Evolutionary conservation across 1,140 invertebrate genomes (phyloP).

Genomic region (Gryon sp.): DNA sequence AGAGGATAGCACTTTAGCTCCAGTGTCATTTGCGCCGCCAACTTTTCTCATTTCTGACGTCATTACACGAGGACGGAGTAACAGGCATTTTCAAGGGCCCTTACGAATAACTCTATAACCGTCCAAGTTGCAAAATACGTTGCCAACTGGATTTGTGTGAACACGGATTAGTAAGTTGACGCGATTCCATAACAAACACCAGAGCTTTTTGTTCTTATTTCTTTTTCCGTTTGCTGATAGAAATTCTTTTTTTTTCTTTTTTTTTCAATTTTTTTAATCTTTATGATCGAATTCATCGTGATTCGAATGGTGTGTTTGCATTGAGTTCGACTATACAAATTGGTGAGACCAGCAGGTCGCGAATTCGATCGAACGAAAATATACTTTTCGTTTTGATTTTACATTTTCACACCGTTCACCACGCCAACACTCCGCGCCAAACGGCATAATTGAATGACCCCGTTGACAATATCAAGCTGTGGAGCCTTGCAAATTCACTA

Average conservation of each 20-base stretch:
- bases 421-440: not conserved
- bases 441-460: slow-evolving; percentile 52
- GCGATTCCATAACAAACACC: not conserved
- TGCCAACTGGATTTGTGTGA: slow-evolving; percentile 6
- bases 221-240: no score
- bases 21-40: slow-evolving; percentile 45
- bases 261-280: no score
- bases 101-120: slow-evolving; percentile 49
- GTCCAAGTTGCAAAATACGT: slow-evolving; percentile 45
- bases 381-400: slow-evolving; percentile 12
- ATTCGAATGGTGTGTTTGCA: no score
- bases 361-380: not conserved
- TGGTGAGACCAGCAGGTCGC: no score
- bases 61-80: slow-evolving; percentile 52
- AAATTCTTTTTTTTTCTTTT: no score
- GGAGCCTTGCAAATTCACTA: slow-evolving; percentile 40
- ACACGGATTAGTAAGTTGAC: slow-evolving; percentile 20
- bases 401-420: not conserved
- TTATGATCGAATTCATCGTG: not conserved
- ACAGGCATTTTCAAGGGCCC: slow-evolving; percentile 41
- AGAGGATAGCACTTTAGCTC: slow-evolving; percentile 34
- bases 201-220: not conserved
- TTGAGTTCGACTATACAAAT: no score
- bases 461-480: slow-evolving; percentile 36
- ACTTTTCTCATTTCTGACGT: slow-evolving; percentile 61